A percentile compares a stretch with the other conserved stretches of the same genome.
Evolutionary conservation across 2,113 vertebrate genomes (phyloP).

Genomic region (Corythornis madagascariensis): DNA sequence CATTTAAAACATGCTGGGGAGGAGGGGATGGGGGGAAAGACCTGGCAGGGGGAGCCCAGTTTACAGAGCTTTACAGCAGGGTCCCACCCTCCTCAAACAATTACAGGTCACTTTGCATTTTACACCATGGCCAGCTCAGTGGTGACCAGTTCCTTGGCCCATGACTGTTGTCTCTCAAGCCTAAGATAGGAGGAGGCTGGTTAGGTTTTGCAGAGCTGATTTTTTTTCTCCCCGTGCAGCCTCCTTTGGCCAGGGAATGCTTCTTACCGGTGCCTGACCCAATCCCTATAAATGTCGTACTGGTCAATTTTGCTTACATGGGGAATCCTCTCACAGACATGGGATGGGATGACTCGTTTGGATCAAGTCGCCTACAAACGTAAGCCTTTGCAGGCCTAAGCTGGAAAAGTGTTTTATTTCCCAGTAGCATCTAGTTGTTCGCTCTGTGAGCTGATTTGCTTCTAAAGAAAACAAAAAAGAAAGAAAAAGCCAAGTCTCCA

Average conservation of each 20-base stretch:
- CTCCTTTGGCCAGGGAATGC: background rate
- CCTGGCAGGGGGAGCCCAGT: background rate
- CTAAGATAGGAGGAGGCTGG: background rate
- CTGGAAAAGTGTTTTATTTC: conserved; percentile 34
- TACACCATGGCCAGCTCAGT: background rate
- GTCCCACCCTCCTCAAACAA: background rate
- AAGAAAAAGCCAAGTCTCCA: background rate
- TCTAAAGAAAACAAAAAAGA: background rate
- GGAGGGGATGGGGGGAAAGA: background rate
- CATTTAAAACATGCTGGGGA: background rate
- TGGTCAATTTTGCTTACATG: conserved; percentile 1
- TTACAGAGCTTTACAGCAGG: background rate
- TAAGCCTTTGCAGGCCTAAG: conserved; percentile 22
- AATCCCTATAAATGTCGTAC: background rate
- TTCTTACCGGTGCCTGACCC: background rate
- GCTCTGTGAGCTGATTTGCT: conserved; percentile 11
- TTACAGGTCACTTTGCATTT: background rate
- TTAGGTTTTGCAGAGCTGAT: background rate
- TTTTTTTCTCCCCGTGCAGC: rapidly evolving
- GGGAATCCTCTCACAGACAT: conserved; percentile 36
- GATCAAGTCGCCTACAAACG: conserved; percentile 7
- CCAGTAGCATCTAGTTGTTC: background rate
- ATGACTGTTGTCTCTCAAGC: background rate
- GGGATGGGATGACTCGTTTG: conserved; percentile 5
- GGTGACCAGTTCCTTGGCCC: background rate